Base-by-base conservation (phyloP, 2,888 invertebrate species). In the Agrotis clavis region DNA sequence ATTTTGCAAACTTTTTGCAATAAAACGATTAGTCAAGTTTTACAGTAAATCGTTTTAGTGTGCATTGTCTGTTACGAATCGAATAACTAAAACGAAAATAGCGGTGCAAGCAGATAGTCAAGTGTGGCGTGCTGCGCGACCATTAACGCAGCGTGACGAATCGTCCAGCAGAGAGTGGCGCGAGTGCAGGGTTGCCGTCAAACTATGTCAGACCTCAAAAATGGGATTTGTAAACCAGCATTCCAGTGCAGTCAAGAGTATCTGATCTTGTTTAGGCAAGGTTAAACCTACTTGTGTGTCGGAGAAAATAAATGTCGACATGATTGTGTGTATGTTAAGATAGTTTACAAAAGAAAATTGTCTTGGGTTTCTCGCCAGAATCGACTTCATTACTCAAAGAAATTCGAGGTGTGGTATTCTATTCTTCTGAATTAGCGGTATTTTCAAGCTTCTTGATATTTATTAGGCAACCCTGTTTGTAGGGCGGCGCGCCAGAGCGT, bases 111-210 rank as follows among this genome's bases (percentile, higher is more conserved):
- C 89, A 90, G 90, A 94, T 94, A 94, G 95, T 94, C 92, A 92
- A 94, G 94, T 93, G 93, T 96, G 87, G 96, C 96, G 96, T 96
- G 96, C 89, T 89, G 87, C 81, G 91, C 90, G 88, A 90, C 93
- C 94, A 96, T 96, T 96, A 96, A 96, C 95, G 94, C 96, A 95
- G 94, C 94, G 95, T 95, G 94, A 95, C 95, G 95, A 94, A 94
- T 94, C 91, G 94, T 93, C 94, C 94, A 86, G 91, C 90, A 81
- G 85, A 83, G 83, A 84, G 75, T 81, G 85, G 80, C 77, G 68
- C 86, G 82, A 74, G 83, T 85, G 53, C 74, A 86, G 87, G 86
- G 86, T 68, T 86, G 87, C 59, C 71, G 54, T 47, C 56, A 77
- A 77, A 74, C 74, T 54, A 51, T 70, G 53, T 65, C 74, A 76